phyloP scores from a whole-genome alignment of 2,888 invertebrate species.

The Parnassius apollo region DNA sequence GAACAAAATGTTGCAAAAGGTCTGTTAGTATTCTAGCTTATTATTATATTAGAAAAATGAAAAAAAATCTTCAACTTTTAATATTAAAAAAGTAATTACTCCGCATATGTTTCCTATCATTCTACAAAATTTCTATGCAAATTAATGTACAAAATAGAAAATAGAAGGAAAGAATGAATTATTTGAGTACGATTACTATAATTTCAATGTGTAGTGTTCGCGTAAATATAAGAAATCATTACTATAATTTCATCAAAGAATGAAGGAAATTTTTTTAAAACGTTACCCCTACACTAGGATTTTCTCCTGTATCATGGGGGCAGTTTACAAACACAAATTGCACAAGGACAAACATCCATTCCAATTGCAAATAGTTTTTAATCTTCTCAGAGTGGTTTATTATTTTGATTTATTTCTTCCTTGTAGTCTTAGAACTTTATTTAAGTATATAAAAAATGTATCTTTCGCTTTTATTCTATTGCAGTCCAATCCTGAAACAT shows the following conservation, averaged over 20 bases:
- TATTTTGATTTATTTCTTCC: constrained; percentile 20
- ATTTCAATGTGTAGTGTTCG: too few species aligned
- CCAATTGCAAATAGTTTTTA: neutral
- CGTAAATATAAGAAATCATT: too few species aligned
- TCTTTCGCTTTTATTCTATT: constrained; percentile 67
- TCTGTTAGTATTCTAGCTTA: neutral
- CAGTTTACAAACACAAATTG: too few species aligned
- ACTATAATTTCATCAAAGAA: too few species aligned
- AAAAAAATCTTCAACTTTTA: too few species aligned
- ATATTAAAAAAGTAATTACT: neutral
- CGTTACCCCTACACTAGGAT: too few species aligned
- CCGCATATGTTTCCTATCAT: constrained; percentile 10
- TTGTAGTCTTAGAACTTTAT: constrained; percentile 22
- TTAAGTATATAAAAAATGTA: constrained; percentile 26
- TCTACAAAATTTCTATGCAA: constrained; percentile 20
- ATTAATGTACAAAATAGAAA: constrained; percentile 10
- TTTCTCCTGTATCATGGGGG: too few species aligned
- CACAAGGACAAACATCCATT: too few species aligned
- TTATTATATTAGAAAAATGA: too few species aligned
- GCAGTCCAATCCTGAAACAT: constrained; percentile 89
- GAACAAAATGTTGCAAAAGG: constrained; percentile 4
- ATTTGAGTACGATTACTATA: neutral
- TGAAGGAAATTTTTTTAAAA: too few species aligned
- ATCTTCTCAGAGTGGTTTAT: neutral
- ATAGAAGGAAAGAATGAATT: constrained; percentile 16